Base-by-base conservation (phyloP, 2,888 invertebrate genomes). In the Hyposoter didymator region DNA sequence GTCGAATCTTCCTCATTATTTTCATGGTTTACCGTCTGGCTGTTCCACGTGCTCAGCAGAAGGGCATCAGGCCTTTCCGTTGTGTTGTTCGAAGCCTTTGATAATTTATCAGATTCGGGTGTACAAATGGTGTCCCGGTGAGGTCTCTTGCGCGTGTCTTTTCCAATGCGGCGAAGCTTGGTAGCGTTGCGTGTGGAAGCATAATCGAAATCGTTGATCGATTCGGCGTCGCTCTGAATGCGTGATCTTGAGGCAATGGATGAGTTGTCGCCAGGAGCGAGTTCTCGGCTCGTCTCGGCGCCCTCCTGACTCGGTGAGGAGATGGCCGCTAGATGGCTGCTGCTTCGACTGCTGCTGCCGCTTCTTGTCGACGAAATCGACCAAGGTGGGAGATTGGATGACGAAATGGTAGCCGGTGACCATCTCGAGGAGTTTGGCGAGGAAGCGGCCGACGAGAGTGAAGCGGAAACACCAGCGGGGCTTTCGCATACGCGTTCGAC, bases 341-440 rank as follows among this genome's bases (percentile, higher is more conserved):
- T 47, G 62, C 45, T 64, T 10, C 72, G 19, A 59, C 55, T 74
- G 74, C 59, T 62, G 55, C 74, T 66, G 28, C 55, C 32, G 62
- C 80, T 80, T 32, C 73, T 79, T 43, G 83, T 73, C 28, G 86
- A 85, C 0, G 82, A 82, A 2, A 79, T 49, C 28, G 85, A 85
- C 85, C 85, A 85, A 17, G 87, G 85, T 47, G 74, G 89, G 88
- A 87, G 75, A 67, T 84, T 74, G 75, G 88, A 82, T 49, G 87
- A 84, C 22, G 84, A 83, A 79, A 85, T 81, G 35, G 86, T 84
- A 70, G 89, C 81, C 49, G 86, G 87, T 28, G 83, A 83, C 86
- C 86, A 86, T 83, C 86, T 73, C 66, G 86, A 78, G 2, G 86
- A 86, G 14, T 69, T 73, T 19, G 86, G 84, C 10, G 86, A 86